Base-by-base conservation (phyloP, 2,888 invertebrate genomes). In the Abrostola tripartita region DNA sequence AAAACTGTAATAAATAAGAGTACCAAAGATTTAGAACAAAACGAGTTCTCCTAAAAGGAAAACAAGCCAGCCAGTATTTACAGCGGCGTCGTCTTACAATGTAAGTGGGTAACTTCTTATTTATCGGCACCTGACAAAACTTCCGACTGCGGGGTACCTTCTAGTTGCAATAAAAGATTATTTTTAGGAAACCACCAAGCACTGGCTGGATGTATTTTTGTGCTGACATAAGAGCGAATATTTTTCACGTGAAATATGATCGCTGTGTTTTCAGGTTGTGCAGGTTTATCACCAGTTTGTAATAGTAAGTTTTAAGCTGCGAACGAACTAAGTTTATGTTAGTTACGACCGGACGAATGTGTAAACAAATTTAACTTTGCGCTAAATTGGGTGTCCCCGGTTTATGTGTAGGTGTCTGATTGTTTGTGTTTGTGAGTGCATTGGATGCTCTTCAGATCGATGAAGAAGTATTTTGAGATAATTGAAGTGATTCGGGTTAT, bases 191-290 rank as follows among this genome's bases (percentile, higher is more conserved):
- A 56, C 72, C 65, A 65, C 68, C 61, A 76, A 81, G 78, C 74
- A 75, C 57, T 65, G 44, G 62, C 38, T 68, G 74, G 70, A 81
- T 83, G 79, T 83, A 82, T 83, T 85, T 85, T 85, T 81, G 61
- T 70, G 83, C 83, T 85, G 85, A 85, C 75, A 58, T 64, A 56
- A 68, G 53, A 55, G 69, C 67, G 81, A 82, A 82, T 84, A 83
- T 84, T 81, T n/a, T 78, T 65, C 70, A 64, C 65, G 74, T 82
- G 79, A 84, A 78, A 81, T 81, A 85, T 80, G 77, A 79, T 73
- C 65, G 52, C 64, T 44, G 57, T 69, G 68, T 61, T 68, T 75
- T 61, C 62, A 70, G 60, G 56, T 55, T 62, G 56, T 66, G 61
- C 35, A 37, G 51, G 70, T 80, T 79, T 81, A 81, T 74, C 53